phyloP scores from a whole-genome alignment of 2,113 vertebrate genomes.

The Mohoua ochrocephala region DNA sequence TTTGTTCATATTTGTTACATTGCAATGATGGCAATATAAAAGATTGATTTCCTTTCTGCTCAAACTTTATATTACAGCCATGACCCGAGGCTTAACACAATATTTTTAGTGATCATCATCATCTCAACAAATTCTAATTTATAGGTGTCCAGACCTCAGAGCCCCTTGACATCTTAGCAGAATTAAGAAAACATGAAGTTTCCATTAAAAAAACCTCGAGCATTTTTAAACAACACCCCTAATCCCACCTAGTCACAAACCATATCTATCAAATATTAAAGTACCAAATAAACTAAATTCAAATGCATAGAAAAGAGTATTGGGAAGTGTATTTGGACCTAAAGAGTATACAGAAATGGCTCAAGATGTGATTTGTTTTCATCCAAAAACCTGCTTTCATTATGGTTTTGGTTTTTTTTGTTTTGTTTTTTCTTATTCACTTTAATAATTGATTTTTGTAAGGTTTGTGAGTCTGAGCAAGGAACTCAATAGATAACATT shows the following conservation, averaged over 20 bases:
- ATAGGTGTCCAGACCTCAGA: background rate
- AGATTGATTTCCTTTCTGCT: background rate
- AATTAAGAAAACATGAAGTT: background rate
- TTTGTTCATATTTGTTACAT: background rate
- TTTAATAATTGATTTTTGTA: background rate
- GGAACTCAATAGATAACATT: background rate
- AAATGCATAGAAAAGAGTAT: background rate
- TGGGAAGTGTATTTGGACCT: background rate
- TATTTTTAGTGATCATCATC: background rate
- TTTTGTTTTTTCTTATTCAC: background rate
- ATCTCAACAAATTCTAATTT: conserved; percentile 1
- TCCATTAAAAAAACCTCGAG: background rate
- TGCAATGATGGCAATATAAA: background rate
- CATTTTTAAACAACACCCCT: background rate
- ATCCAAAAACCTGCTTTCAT: background rate
- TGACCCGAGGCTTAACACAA: background rate
- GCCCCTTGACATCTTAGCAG: background rate
- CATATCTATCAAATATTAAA: background rate
- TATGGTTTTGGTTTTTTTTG: background rate
- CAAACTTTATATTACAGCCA: background rate
- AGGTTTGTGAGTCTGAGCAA: background rate
- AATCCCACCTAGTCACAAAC: background rate
- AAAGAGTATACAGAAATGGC: background rate
- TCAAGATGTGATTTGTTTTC: background rate
- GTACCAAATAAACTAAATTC: background rate